Base-by-base conservation (phyloP, 2,888 invertebrate species). In the Hemicrepidius hirtus region DNA sequence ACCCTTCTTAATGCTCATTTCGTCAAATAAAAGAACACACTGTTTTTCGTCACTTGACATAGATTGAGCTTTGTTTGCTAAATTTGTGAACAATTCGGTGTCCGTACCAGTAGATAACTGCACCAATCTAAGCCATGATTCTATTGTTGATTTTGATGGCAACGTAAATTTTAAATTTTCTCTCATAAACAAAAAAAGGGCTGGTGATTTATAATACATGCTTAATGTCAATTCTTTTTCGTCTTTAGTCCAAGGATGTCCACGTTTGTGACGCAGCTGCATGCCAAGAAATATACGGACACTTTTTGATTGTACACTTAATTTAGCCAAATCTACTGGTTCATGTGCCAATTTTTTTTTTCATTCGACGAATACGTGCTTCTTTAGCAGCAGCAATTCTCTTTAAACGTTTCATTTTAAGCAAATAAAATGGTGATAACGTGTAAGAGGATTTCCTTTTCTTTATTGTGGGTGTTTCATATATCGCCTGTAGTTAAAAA, bases 1-100 rank as follows among this genome's bases (percentile, higher is more conserved):
- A 18, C 60, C 32, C 21, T 62, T 20, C 20, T 60, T 71, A 12
- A 71, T 53, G 3, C 13, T 3, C 28, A 72, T 20, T 28, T 59
- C 60, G 20, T 59, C 44, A 16, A 44, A 18, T 24, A 41, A 24
- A 1, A 62, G 7, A n/a, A 62, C 62, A 62, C 62, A 62, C 24
- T 44, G 40, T n/a, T 44, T 16, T 62, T 44, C 28, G 12, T 44
- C 13, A 3, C 4, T n/a, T 62, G 40, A 9, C n/a, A n/a, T n/a
- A n/a, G n/a, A n/a, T n/a, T n/a, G n/a, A n/a, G n/a, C n/a, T n/a
- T n/a, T n/a, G n/a, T n/a, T n/a, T n/a, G n/a, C n/a, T n/a, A n/a
- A n/a, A n/a, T n/a, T n/a, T n/a, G n/a, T n/a, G n/a, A 28, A 12
- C n/a, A 62, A 10, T 4, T 13, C 46, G n/a, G 62, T 44, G n/a